Conservation (phyloP, 2,113 vertebrate genomes). For the Isichthys henryi region DNA sequence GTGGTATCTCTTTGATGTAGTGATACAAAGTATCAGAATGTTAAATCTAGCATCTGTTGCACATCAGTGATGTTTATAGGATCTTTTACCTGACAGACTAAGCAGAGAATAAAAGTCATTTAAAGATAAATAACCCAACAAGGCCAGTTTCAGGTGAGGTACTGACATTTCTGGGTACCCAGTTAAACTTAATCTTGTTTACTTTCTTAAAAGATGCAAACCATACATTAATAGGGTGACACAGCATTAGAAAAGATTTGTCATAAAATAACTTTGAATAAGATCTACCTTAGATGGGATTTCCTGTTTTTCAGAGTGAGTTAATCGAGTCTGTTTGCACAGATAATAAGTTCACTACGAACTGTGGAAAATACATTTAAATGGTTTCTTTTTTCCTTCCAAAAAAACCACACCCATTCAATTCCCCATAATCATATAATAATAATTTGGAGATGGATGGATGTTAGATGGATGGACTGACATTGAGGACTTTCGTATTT, state of each 20-base stretch:
- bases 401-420: not conserved
- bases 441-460: not conserved
- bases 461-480: not conserved
- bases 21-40: not conserved
- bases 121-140: not conserved
- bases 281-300: not conserved
- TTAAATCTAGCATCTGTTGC: not conserved
- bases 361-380: not conserved
- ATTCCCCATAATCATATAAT: not conserved
- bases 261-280: not conserved
- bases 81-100: not conserved
- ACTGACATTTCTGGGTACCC: not conserved
- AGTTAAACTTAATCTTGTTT: not conserved
- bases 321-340: not conserved
- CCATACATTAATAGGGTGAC: not conserved
- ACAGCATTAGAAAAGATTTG: not conserved
- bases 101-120: not conserved
- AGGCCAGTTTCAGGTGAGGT: not conserved
- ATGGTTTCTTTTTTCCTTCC: not conserved
- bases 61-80: not conserved
- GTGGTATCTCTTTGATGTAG: not conserved
- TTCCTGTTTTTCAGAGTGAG: not conserved
- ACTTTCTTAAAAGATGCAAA: not conserved
- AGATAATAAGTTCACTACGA: not conserved
- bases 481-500: not conserved